Conservation (phyloP, 2,797 vertebrate genomes). For the Cyclopterus lumpus region DNA sequence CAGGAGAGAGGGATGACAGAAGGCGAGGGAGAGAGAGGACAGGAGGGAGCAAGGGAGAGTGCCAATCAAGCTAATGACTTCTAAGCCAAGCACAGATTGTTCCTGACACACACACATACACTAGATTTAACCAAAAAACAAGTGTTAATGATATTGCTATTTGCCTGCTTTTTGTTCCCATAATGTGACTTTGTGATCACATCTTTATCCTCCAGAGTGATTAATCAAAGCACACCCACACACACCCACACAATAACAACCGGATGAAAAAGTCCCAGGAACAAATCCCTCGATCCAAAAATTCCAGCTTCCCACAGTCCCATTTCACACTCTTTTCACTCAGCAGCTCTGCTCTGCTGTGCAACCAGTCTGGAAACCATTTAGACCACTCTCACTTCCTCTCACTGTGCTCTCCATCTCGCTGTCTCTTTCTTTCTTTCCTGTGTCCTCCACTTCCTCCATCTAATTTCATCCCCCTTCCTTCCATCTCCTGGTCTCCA, state of each 20-base stretch:
- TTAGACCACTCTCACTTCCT: slow-evolving; percentile 58
- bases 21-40: slow-evolving; percentile 27
- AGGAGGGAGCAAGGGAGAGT: slow-evolving; percentile 49
- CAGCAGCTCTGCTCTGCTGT: slow-evolving; percentile 46
- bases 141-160: background rate
- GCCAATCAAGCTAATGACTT: slow-evolving; percentile 79
- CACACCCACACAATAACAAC: slow-evolving; percentile 12
- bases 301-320: slow-evolving; percentile 68
- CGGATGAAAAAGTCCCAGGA: slow-evolving; percentile 46
- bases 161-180: background rate
- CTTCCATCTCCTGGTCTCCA: slow-evolving; percentile 41
- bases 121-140: background rate
- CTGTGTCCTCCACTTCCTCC: slow-evolving; percentile 25
- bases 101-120: slow-evolving; percentile 51
- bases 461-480: slow-evolving; percentile 35
- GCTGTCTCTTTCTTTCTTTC: slow-evolving; percentile 24
- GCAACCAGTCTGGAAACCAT: slow-evolving; percentile 75
- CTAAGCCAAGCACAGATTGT: slow-evolving; percentile 76
- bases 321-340: slow-evolving; percentile 67
- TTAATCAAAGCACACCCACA: slow-evolving; percentile 13
- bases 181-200: slow-evolving; percentile 14
- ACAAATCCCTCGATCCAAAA: slow-evolving; percentile 45
- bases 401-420: slow-evolving; percentile 21
- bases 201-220: slow-evolving; percentile 13
- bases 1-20: slow-evolving; percentile 31